A percentile compares a stretch with the other conserved stretches of the same genome.
Evolutionary conservation across 2,113 vertebrate genomes (phyloP).

Genomic region (Chaetodon auriga): DNA sequence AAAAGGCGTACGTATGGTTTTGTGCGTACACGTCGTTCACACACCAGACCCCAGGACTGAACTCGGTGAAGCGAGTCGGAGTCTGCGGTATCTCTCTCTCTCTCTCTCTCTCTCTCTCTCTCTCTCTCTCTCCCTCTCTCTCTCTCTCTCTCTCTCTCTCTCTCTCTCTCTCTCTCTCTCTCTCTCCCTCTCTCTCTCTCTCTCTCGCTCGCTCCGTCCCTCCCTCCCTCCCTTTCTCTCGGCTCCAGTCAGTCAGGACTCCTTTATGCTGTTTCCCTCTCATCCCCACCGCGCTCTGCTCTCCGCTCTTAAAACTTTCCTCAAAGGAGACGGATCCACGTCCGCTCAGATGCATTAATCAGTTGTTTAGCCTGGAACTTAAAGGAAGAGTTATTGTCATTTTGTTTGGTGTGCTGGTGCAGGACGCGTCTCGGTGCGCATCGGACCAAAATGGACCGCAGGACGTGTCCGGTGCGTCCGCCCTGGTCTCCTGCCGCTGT

Average conservation of each 20-base stretch:
- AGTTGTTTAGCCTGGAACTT: not conserved
- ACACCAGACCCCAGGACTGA: too few relatives aligned
- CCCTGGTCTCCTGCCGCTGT: not conserved
- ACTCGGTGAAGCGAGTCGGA: slow-evolving; percentile 44
- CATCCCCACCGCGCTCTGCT: slow-evolving; percentile 2
- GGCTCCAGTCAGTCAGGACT: not conserved
- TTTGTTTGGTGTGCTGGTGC: not conserved
- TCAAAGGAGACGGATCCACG: not conserved
- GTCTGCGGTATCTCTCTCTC: slow-evolving; percentile 37
- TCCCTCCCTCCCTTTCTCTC: not conserved
- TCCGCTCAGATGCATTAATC: too few relatives aligned
- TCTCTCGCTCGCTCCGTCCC: not conserved
- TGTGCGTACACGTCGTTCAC: too few relatives aligned
- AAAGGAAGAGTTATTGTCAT: not conserved
- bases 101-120: slow-evolving; percentile 9
- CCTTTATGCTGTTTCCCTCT: slow-evolving; percentile 9
- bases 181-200: not conserved
- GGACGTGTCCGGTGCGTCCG: slow-evolving; percentile 46
- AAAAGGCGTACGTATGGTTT: too few relatives aligned
- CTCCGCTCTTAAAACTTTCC: slow-evolving; percentile 54
- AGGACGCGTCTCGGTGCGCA: slow-evolving; percentile 38
- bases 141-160: not conserved
- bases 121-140: not conserved
- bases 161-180: not conserved
- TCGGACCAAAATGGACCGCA: slow-evolving; percentile 33